A percentile compares a stretch with the other conserved stretches of the same genome.
Conservation (phyloP, 1,140 invertebrate genomes). For the Paramacrobiotus metropolitanus region DNA sequence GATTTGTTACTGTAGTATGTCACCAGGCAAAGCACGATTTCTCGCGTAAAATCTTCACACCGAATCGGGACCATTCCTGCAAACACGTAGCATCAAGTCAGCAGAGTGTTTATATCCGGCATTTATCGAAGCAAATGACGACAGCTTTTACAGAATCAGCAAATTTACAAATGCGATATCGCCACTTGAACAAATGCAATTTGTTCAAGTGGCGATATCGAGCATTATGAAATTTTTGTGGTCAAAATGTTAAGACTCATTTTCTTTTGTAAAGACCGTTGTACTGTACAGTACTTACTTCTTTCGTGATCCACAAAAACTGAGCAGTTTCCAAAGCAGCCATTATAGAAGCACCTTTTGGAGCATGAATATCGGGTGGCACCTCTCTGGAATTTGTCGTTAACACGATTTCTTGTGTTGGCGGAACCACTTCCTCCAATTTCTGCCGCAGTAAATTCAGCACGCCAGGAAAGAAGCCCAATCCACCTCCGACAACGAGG, state of each 20-base stretch:
- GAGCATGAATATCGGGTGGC: constrained; percentile 60
- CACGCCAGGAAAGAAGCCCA: constrained; percentile 62
- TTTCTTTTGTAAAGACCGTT: too few relatives aligned
- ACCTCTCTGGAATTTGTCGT: constrained; percentile 63
- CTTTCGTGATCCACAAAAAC: constrained; percentile 65
- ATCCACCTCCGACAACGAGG: constrained; percentile 58
- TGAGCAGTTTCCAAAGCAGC: constrained; percentile 65
- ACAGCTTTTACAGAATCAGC: too few relatives aligned
- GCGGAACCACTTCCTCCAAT: constrained; percentile 28
- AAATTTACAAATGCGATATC: too few relatives aligned
- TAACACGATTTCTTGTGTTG: constrained; percentile 47
- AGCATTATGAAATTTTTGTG: too few relatives aligned
- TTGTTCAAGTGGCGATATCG: too few relatives aligned
- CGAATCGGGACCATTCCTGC: constrained; percentile 56
- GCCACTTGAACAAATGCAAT: too few relatives aligned
- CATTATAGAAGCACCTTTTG: constrained; percentile 83
- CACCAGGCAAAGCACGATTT: constrained; percentile 31
- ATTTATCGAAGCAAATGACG: too few relatives aligned
- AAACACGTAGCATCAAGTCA: too few relatives aligned
- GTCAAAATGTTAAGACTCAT: too few relatives aligned
- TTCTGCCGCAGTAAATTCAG: constrained; percentile 66
- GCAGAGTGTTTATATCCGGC: too few relatives aligned
- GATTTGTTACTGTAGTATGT: too few relatives aligned
- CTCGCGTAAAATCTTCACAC: constrained; percentile 62
- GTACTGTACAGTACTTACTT: constrained; percentile 11